Conservation (phyloP, 1,140 invertebrate genomes). For the Pseudomyrmex cubaensis region DNA sequence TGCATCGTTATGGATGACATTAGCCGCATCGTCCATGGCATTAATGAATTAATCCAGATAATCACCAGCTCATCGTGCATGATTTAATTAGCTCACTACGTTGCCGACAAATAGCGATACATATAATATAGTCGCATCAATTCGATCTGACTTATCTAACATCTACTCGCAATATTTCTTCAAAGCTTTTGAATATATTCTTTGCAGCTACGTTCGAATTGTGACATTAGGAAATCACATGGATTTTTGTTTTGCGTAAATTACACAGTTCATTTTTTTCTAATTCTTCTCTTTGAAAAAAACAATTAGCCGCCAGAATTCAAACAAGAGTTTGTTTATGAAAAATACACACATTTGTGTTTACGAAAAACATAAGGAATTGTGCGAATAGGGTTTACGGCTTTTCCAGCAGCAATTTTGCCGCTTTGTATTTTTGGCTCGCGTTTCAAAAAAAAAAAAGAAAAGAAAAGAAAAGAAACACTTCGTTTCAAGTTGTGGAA, state of each 20-base stretch:
- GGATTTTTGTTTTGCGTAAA: no score
- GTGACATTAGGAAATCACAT: no score
- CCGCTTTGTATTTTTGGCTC: neutral
- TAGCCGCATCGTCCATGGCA: slow-evolving; percentile 38
- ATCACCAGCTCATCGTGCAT: slow-evolving; percentile 45
- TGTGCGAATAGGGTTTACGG: neutral
- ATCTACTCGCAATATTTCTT: neutral
- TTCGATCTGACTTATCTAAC: neutral
- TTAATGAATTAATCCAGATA: slow-evolving; percentile 60
- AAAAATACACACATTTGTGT: neutral
- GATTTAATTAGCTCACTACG: slow-evolving; percentile 46
- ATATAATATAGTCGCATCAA: neutral
- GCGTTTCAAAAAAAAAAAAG: neutral
- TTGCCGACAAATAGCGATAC: slow-evolving; percentile 17
- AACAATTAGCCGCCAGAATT: no score
- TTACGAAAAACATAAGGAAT: neutral
- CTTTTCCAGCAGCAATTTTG: neutral
- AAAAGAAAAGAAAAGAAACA: neutral
- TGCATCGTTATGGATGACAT: slow-evolving; percentile 47
- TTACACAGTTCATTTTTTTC: no score
- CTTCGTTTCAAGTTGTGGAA: slow-evolving; percentile 12
- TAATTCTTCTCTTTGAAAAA: no score
- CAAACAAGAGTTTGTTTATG: neutral
- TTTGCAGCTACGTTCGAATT: neutral
- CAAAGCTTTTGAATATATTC: neutral